phyloP scores from a whole-genome alignment of 2,113 vertebrate species.

The Xiphias gladius region DNA sequence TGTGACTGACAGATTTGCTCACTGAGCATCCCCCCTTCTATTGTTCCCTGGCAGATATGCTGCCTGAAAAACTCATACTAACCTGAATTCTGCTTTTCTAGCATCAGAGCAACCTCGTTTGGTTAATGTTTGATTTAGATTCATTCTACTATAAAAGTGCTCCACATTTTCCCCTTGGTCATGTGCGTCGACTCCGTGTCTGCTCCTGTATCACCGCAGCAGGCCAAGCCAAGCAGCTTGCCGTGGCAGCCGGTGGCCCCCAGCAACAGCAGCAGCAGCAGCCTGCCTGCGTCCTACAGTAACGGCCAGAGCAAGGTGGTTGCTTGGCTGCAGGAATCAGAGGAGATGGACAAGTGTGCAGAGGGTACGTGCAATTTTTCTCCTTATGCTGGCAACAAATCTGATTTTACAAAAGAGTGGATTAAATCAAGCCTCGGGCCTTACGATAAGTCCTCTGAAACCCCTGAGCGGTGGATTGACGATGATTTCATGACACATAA shows the following conservation, averaged over 20 bases:
- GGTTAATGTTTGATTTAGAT: neutral
- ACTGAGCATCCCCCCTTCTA: neutral
- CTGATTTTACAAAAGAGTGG: conserved; percentile 38
- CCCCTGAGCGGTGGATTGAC: conserved; percentile 16
- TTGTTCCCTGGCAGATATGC: neutral
- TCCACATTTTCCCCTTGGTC: neutral
- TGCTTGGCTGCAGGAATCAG: conserved; percentile 97
- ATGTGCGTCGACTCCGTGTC: neutral
- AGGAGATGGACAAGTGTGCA: conserved; percentile 98
- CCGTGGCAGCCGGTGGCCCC: conserved; percentile 88
- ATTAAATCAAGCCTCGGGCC: conserved; percentile 37
- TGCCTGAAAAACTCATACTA: neutral
- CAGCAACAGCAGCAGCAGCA: conserved; percentile 83
- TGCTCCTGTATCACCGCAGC: conserved; percentile 42
- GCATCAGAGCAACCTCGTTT: neutral
- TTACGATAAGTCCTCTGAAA: conserved; percentile 7
- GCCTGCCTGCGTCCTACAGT: conserved; percentile 93
- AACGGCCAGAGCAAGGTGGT: conserved; percentile 97
- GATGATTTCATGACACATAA: conserved; percentile 18
- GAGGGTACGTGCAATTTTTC: conserved; percentile 87
- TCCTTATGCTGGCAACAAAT: conserved; percentile 16
- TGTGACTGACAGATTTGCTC: neutral
- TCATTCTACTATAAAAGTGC: neutral
- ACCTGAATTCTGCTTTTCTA: neutral
- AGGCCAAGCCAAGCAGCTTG: conserved; percentile 89